A percentile compares a stretch with the other conserved stretches of the same genome.
These are phyloP conservation scores for Meloidogyne exigua DNA, from an alignment of 1,140 invertebrate species.

Conservation along the genomic window DNA sequence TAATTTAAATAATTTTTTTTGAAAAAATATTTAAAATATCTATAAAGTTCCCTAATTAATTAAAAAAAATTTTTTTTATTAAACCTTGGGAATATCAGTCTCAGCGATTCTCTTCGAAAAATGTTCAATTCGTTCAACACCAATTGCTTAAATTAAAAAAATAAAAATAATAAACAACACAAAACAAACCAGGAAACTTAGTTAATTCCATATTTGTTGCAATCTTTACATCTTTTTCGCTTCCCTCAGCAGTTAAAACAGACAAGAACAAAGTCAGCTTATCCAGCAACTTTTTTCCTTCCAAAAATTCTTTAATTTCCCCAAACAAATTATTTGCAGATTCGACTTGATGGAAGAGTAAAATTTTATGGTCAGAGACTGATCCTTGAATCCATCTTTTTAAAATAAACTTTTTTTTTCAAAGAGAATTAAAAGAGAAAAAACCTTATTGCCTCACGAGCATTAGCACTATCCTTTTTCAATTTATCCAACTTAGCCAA, in stretches of 20 bases:
- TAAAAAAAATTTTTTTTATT: neutral
- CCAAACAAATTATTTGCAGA: constrained; percentile 4
- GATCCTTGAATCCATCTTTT: constrained; percentile 17
- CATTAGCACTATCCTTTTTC: constrained; percentile 21
- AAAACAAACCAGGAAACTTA: neutral
- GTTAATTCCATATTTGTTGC: neutral
- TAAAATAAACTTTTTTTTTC: neutral
- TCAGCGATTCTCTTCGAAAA: neutral
- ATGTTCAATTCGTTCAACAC: constrained; percentile 1
- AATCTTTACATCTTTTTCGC: neutral
- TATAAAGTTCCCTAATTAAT: too few species aligned
- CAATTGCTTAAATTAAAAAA: neutral
- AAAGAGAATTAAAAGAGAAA: neutral
- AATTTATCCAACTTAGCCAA: constrained; percentile 22
- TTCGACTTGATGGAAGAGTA: constrained; percentile 1
- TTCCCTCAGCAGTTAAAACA: constrained; percentile 10
- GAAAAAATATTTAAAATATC: too few species aligned
- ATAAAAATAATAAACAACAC: neutral
- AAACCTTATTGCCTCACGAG: constrained; percentile 25
- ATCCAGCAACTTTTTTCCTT: constrained; percentile 11
- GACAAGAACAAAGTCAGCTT: constrained; percentile 19
- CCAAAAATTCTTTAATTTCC: constrained; percentile 13
- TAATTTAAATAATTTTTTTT: too few species aligned
- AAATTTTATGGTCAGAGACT: constrained; percentile 10
- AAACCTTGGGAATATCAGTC: neutral